phyloP scores from a whole-genome alignment of 2,888 invertebrate species.

The Synanthedon tipuliformis region DNA sequence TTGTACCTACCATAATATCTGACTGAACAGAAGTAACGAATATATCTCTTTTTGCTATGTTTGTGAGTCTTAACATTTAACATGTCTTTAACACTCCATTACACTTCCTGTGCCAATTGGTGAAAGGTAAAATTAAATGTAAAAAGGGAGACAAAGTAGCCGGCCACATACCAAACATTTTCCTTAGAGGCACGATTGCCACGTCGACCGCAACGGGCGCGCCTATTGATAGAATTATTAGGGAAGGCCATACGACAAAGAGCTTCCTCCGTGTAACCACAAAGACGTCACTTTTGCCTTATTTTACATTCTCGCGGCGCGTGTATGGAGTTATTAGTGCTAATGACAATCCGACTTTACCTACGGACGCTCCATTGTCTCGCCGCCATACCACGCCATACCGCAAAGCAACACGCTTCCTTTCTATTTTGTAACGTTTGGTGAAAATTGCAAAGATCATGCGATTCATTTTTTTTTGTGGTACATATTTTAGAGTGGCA shows the following conservation, averaged over 20 bases:
- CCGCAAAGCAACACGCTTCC: slow-evolving; percentile 33
- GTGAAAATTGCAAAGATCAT: slow-evolving; percentile 1
- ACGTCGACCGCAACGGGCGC: slow-evolving; percentile 46
- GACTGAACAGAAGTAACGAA: too few species aligned
- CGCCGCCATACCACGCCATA: slow-evolving; percentile 31
- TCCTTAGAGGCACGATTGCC: slow-evolving; percentile 37
- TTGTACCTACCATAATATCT: too few species aligned
- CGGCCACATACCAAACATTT: slow-evolving; percentile 37
- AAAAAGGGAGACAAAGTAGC: slow-evolving; percentile 11
- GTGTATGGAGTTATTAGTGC: slow-evolving; percentile 57
- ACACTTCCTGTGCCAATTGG: slow-evolving; percentile 31
- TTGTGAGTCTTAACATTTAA: too few species aligned
- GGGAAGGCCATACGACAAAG: slow-evolving; percentile 21
- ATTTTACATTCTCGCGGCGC: slow-evolving; percentile 27
- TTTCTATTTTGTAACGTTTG: slow-evolving; percentile 14
- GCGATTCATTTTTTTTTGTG: not conserved
- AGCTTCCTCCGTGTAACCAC: slow-evolving; percentile 45
- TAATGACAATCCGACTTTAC: slow-evolving; percentile 39
- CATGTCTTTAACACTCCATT: not conserved
- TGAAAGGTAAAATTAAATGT: slow-evolving; percentile 4
- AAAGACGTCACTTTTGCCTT: slow-evolving; percentile 36
- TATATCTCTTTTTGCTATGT: too few species aligned
- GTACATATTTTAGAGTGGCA: not conserved
- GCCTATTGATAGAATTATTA: slow-evolving; percentile 62
- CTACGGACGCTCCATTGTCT: slow-evolving; percentile 32